Percentiles rank a stretch among this genome's conserved stretches.
Evolutionary conservation across 1,140 invertebrate genomes (phyloP).

Genomic region (Papilio aristodemus): DNA sequence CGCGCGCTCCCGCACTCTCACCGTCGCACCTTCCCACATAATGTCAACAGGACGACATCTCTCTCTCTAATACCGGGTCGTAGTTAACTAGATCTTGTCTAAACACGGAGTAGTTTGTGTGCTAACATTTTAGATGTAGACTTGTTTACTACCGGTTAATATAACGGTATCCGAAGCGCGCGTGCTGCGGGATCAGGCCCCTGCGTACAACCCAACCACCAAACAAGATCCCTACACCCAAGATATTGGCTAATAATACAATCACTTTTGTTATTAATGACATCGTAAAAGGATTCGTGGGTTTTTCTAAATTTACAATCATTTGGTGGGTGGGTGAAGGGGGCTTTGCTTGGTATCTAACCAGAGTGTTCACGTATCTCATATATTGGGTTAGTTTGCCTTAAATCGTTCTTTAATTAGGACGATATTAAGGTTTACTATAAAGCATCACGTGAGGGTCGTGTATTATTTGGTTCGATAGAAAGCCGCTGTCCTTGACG

Average conservation of each 20-base stretch:
- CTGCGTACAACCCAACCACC: slow-evolving; percentile 78
- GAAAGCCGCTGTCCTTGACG: slow-evolving; percentile 79
- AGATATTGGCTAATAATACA: slow-evolving; percentile 48
- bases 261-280: slow-evolving; percentile 29
- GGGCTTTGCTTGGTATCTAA: slow-evolving; percentile 81
- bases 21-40: slow-evolving; percentile 45
- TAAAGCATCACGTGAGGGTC: slow-evolving; percentile 64
- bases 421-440: slow-evolving; percentile 34
- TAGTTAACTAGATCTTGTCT: slow-evolving; percentile 39
- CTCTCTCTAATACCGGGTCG: slow-evolving; percentile 34
- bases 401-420: neutral
- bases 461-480: slow-evolving; percentile 49
- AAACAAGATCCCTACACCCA: slow-evolving; percentile 80
- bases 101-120: slow-evolving; percentile 46
- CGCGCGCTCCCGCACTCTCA: slow-evolving; percentile 56
- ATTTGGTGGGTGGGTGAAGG: slow-evolving; percentile 81
- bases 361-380: slow-evolving; percentile 41
- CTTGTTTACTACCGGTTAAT: slow-evolving; percentile 40
- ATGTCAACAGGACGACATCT: slow-evolving; percentile 54
- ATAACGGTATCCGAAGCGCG: slow-evolving; percentile 56
- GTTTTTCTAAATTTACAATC: slow-evolving; percentile 55
- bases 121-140: slow-evolving; percentile 52
- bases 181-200: slow-evolving; percentile 72
- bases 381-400: slow-evolving; percentile 24
- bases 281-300: slow-evolving; percentile 33